Evolutionary conservation across 2,888 invertebrate species (phyloP).

Genomic region (Drosophila birchii): DNA sequence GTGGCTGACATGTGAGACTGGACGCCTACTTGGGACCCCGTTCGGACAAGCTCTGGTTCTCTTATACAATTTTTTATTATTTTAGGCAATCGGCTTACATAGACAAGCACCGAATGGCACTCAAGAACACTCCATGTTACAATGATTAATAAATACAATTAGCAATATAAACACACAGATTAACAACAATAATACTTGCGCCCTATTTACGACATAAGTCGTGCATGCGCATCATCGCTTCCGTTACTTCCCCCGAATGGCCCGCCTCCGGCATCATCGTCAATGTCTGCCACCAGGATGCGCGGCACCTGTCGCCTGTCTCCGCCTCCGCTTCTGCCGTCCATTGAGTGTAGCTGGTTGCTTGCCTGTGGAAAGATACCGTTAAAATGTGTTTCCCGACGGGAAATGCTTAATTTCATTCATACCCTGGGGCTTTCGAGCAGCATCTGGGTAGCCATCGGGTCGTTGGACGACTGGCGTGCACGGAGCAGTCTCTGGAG

Average conservation of each 20-base stretch:
- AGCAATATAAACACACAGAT: background rate
- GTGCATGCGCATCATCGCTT: conserved; percentile 78
- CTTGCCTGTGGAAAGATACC: conserved; percentile 45
- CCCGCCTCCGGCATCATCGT: conserved; percentile 67
- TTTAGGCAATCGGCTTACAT: background rate
- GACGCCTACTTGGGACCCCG: background rate
- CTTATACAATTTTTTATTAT: background rate
- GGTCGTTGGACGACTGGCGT: conserved; percentile 44
- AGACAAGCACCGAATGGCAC: background rate
- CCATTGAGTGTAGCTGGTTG: conserved; percentile 64
- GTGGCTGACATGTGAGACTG: background rate
- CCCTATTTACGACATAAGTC: conserved; percentile 78
- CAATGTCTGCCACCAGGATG: conserved; percentile 66
- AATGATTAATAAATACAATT: conserved; percentile 1
- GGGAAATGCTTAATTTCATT: background rate
- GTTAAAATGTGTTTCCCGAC: background rate
- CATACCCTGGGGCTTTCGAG: conserved; percentile 73
- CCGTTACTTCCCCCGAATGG: conserved; percentile 68
- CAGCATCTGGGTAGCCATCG: conserved; percentile 71
- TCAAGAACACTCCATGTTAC: background rate
- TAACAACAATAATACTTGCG: background rate
- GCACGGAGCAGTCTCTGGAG: conserved; percentile 71
- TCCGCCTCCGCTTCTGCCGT: conserved; percentile 32
- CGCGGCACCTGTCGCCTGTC: conserved; percentile 31
- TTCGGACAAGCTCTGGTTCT: background rate